Percentiles rank a stretch among this genome's conserved stretches.
Conservation (phyloP, 2,113 vertebrate genomes). For the Leuciscus idus region DNA sequence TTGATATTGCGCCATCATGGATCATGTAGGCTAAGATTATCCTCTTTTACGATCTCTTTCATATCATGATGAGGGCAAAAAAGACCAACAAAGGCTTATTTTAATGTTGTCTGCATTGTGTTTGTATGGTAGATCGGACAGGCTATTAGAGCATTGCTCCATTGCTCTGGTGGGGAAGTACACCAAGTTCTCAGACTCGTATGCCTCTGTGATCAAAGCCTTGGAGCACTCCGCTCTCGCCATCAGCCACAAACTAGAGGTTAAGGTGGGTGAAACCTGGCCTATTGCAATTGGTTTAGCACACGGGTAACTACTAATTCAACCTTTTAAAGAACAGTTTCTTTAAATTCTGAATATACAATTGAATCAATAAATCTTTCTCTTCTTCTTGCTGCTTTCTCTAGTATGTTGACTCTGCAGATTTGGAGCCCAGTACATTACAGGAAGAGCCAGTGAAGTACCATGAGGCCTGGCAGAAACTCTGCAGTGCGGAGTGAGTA, state of each 20-base stretch:
- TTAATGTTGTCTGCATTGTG: background rate
- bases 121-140: constrained; percentile 82
- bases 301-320: background rate
- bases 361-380: background rate
- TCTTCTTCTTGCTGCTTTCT: background rate
- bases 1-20: background rate
- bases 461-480: constrained; percentile 97
- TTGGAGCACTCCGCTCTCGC: constrained; percentile 94
- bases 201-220: constrained; percentile 96
- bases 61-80: background rate
- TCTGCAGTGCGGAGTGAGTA: constrained; percentile 92
- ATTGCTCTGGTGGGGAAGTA: constrained; percentile 97
- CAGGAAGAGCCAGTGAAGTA: constrained; percentile 93
- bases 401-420: constrained; percentile 93
- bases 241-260: constrained; percentile 94
- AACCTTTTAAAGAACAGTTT: background rate
- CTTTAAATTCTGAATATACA: background rate
- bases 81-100: background rate
- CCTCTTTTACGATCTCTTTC: background rate
- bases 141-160: constrained; percentile 89
- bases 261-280: constrained; percentile 81
- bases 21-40: background rate
- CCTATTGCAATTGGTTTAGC: background rate
- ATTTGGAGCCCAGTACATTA: constrained; percentile 85
- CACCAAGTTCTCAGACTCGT: constrained; percentile 96